phyloP scores from a whole-genome alignment of 2,113 vertebrate species.

The Tiliqua scincoides region DNA sequence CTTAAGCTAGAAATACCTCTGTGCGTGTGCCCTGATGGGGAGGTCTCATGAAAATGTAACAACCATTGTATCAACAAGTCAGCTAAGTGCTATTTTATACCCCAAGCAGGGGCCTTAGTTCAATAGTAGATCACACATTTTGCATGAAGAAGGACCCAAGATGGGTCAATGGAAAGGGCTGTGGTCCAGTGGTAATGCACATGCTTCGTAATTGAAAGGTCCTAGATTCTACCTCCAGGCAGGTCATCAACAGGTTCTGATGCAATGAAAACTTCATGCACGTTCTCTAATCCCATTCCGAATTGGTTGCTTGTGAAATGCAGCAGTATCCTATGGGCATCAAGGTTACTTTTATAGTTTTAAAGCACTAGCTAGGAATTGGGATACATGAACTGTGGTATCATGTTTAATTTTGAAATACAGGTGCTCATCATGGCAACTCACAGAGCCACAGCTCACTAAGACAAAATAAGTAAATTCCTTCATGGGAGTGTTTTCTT shows the following conservation, averaged over 20 bases:
- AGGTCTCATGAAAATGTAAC: neutral
- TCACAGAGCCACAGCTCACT: too few relatives aligned
- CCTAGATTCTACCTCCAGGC: neutral
- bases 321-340: neutral
- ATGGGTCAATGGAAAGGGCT: too few relatives aligned
- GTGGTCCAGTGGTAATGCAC: neutral
- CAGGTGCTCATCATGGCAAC: too few relatives aligned
- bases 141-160: neutral
- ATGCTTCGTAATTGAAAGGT: neutral
- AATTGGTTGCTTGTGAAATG: slow-evolving; percentile 6
- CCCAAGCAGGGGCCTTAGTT: neutral
- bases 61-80: neutral
- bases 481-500: too few relatives aligned
- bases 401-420: too few relatives aligned
- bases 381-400: too few relatives aligned
- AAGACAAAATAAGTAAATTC: too few relatives aligned
- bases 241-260: neutral
- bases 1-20: neutral
- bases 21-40: neutral
- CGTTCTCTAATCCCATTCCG: neutral
- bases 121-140: neutral
- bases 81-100: neutral
- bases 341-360: too few relatives aligned
- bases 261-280: neutral
- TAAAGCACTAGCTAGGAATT: too few relatives aligned